Base-by-base conservation (phyloP, 2,113 vertebrate genomes). In the Perccottus glenii region DNA sequence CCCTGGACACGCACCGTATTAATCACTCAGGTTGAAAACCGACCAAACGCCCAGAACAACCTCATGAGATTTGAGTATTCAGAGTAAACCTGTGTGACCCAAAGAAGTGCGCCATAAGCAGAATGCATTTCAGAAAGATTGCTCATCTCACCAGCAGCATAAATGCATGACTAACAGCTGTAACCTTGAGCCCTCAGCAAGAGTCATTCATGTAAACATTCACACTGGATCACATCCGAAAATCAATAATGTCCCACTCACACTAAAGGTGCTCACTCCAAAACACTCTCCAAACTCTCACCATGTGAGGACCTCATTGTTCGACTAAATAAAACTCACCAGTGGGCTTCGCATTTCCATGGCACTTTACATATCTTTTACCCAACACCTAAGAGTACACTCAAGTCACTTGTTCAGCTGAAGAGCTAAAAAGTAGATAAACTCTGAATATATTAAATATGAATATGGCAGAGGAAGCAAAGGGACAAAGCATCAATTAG, bases 191-290 rank as follows among this genome's bases (percentile, higher is more conserved):
- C 70, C 27, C 60, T 38, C 11, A 2, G 58, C 2, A n/a, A 58
- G 38, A 42, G 53, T 49, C 48, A 4, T 55, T 40, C 36, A 7
- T 70, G 64, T 52, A 71, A 60, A 80, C 36, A 67, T 49, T 53
- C 62, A 27, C 42, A 9, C 27, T 33, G 16, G 55, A 48, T 40
- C 60, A 42, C 36, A 4, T 60, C 61, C 68, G 19, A 36, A 62
- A 83, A 80, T 84, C 77, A 77, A 75, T 80, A 53, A 77, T 47
- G 51, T n/a, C 60, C 75, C 51, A 45, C 61, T 73, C 5, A 1
- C 38, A 9, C 73, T 36, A 15, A n/a, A 51, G 67, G 33, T 16
- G 11, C 60, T 27, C 60, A 48, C 64, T 65, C 52, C 36, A 57
- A 67, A 6, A 77, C 56, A 16, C 53, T 53, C 75, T 68, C 10